Evolutionary conservation across 2,888 invertebrate genomes (phyloP), one percentile per base, ranked within the genome.

Genomic region (Sphaerophoria rueppellii): DNA sequence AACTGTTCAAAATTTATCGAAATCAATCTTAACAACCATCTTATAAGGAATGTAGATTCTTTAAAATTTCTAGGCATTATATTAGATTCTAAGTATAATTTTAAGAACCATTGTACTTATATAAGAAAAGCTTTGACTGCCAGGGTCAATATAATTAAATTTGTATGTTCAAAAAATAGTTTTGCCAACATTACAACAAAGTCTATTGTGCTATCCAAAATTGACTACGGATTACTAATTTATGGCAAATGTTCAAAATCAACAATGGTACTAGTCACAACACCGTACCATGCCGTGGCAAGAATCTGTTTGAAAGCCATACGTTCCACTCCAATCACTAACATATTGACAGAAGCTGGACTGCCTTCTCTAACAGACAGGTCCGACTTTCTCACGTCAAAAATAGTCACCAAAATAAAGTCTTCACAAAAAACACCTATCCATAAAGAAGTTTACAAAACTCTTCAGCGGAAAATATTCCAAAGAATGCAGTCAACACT

Each of bases 121-220:
- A 9, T 61, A 40, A 57, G 67, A 43, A 77, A 71, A 11, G 34
- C 14, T 9, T 32, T 71, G 34, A 71, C 46, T 61, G 52, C 70
- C 43, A 71, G 70, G 60, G 54, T 61, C 24, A 71, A 78, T 55
- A 52, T 63, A 46, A 71, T 78, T 57, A 57, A 78, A 40, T 72
- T 35, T 43, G 54, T 77, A 12, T 12, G 52, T 43, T 77, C 43
- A 12, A 77, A 70, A 61, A 54, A 52, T 7, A 46, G 48, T n/a
- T 43, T 14, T 32, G 52, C 46, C 16, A 50, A 37, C 48, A 46
- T 65, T 11, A 11, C 58, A 32, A 69, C 65, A 4, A 61, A 54
- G 58, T 69, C 57, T 3, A 61, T 58, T 34, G 32, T 71, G 11
- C 50, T 76, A 58, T 61, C 70, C 4, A 61, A 61, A 43, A 76